A percentile compares a stretch with the other conserved stretches of the same genome.
phyloP scores from a whole-genome alignment of 1,140 invertebrate genomes.

The Zophobas atratus region DNA sequence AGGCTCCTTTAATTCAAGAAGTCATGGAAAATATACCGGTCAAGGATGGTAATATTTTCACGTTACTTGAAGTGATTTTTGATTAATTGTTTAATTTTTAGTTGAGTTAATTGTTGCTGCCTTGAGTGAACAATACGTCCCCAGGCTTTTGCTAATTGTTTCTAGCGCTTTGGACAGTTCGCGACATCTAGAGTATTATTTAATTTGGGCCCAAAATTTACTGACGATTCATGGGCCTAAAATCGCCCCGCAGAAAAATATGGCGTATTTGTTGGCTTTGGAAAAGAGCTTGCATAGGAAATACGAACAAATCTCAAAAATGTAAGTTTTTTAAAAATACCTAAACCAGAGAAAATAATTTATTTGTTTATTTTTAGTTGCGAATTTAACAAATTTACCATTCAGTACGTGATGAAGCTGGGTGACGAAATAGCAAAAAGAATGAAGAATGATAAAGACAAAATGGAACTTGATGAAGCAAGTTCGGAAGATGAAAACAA shows the following conservation, averaged over 20 bases:
- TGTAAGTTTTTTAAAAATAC: slow-evolving; percentile 76
- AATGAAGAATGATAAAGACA: slow-evolving; percentile 46
- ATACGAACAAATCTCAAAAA: slow-evolving; percentile 86
- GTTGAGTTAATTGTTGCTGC: slow-evolving; percentile 82
- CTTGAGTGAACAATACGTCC: slow-evolving; percentile 83
- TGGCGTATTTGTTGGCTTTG: slow-evolving; percentile 79
- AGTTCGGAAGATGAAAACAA: slow-evolving; percentile 30
- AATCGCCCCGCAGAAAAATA: slow-evolving; percentile 71
- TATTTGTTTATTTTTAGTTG: slow-evolving; percentile 69
- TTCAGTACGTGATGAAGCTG: slow-evolving; percentile 75
- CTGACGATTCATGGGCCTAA: slow-evolving; percentile 66
- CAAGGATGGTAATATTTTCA: slow-evolving; percentile 78
- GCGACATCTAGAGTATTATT: slow-evolving; percentile 90
- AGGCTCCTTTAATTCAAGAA: slow-evolving; percentile 82
- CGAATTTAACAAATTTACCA: slow-evolving; percentile 86
- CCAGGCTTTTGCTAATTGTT: slow-evolving; percentile 81
- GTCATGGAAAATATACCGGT: slow-evolving; percentile 89
- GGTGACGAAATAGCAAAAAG: slow-evolving; percentile 69
- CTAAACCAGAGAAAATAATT: background rate
- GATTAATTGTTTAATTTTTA: slow-evolving; percentile 69
- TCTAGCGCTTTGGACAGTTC: slow-evolving; percentile 81
- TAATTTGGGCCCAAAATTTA: slow-evolving; percentile 80
- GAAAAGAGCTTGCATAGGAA: slow-evolving; percentile 88
- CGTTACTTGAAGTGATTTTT: slow-evolving; percentile 20
- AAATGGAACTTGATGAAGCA: slow-evolving; percentile 54